Evolutionary conservation across 2,113 vertebrate species (phyloP).

Genomic region (Melospiza melodia): DNA sequence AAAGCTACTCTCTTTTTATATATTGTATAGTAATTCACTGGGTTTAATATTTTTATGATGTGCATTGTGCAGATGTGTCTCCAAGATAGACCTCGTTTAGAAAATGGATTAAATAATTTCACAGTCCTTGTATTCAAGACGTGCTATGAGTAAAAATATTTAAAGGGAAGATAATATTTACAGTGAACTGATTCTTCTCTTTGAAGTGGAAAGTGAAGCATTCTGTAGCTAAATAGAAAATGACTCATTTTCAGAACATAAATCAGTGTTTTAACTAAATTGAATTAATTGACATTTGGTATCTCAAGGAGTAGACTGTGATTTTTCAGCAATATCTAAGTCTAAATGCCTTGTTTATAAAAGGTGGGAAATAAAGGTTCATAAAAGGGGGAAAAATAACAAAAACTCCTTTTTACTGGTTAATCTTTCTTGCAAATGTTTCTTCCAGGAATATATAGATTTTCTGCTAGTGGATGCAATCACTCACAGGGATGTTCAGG

Average conservation of each 20-base stretch:
- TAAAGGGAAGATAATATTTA: slow-evolving; percentile 18
- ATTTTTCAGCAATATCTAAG: neutral
- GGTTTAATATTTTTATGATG: neutral
- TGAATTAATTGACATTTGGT: slow-evolving; percentile 33
- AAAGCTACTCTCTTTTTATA: neutral
- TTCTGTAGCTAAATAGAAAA: slow-evolving; percentile 7
- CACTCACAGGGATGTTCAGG: neutral
- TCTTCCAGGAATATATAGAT: neutral
- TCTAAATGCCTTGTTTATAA: neutral
- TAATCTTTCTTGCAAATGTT: neutral
- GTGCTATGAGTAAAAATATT: neutral
- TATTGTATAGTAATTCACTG: neutral
- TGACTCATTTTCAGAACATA: neutral
- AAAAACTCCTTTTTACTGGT: neutral
- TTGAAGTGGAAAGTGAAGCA: neutral
- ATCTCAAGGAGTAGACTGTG: neutral
- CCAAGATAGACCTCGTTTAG: neutral
- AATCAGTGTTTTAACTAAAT: neutral
- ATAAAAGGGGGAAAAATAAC: neutral
- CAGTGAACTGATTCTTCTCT: slow-evolving; percentile 9
- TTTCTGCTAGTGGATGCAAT: neutral
- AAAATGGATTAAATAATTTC: neutral
- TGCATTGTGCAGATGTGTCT: neutral
- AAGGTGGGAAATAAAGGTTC: neutral
- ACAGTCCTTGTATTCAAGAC: neutral